phyloP scores from a whole-genome alignment of 2,797 vertebrate species.

The Enteromius argenteus region DNA sequence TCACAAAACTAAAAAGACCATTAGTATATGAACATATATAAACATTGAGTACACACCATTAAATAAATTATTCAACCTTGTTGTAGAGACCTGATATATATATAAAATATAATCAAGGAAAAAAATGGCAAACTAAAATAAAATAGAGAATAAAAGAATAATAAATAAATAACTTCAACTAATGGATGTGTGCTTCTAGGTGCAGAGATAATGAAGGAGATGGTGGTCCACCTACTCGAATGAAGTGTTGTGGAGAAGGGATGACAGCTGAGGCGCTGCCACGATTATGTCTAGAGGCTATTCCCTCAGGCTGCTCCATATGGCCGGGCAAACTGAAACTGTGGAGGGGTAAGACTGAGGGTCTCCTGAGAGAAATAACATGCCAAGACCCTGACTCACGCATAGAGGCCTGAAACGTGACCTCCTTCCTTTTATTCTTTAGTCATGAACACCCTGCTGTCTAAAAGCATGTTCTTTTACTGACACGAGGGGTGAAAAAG shows the following conservation, averaged over 20 bases:
- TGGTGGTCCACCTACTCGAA: slow-evolving; percentile 19
- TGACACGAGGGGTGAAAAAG: neutral
- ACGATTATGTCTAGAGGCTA: slow-evolving; percentile 27
- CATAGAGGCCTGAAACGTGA: slow-evolving; percentile 68
- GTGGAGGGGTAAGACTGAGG: slow-evolving; percentile 39
- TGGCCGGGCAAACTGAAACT: slow-evolving; percentile 43
- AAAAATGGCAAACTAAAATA: neutral
- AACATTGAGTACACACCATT: neutral
- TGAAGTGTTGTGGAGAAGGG: slow-evolving; percentile 4
- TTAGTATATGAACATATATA: neutral
- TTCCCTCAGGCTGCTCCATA: slow-evolving; percentile 58
- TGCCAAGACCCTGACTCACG: slow-evolving; percentile 77
- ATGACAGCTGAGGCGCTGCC: slow-evolving; percentile 49
- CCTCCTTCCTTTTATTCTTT: slow-evolving; percentile 63
- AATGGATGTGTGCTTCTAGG: slow-evolving; percentile 36
- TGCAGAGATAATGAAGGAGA: slow-evolving; percentile 34
- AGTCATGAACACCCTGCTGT: slow-evolving; percentile 55
- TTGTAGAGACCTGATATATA: neutral
- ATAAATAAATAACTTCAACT: neutral
- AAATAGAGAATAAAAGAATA: neutral
- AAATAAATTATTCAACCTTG: neutral
- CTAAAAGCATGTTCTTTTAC: slow-evolving; percentile 49
- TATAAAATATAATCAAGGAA: neutral
- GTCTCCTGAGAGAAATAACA: slow-evolving; percentile 68
- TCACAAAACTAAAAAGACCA: neutral